These are phyloP conservation scores for Nesospiza acunhae DNA, from an alignment of 2,113 vertebrate species.

Conservation along the genomic window DNA sequence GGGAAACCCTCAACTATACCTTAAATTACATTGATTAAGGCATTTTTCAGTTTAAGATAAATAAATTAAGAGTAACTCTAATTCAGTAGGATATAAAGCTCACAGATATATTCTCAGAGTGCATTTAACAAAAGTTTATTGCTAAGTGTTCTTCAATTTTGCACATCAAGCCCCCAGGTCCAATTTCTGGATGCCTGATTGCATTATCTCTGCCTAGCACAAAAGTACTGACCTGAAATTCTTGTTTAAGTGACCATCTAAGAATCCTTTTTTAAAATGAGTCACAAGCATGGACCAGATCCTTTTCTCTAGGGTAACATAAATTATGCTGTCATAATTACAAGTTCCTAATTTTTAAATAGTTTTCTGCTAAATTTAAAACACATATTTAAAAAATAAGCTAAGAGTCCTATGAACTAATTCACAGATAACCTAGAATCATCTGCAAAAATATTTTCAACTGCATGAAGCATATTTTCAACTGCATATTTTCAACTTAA, in stretches of 20 bases:
- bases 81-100: not conserved
- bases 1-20: not conserved
- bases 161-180: not conserved
- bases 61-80: not conserved
- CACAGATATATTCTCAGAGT: not conserved
- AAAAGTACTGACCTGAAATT: conserved; percentile 34
- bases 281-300: not conserved
- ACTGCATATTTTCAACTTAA: not conserved
- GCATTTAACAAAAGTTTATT: not conserved
- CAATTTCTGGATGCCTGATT: conserved; percentile 25
- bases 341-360: not conserved
- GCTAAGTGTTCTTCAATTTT: not conserved
- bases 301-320: not conserved
- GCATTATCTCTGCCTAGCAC: not conserved
- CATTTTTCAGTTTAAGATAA: not conserved
- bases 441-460: not conserved
- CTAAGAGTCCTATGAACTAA: not conserved
- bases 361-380: not conserved
- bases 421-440: not conserved
- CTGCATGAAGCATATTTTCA: not conserved
- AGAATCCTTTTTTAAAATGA: not conserved
- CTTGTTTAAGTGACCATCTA: conserved; percentile 37
- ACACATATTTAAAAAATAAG: not conserved
- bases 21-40: not conserved
- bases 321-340: not conserved